phyloP scores from a whole-genome alignment of 2,113 vertebrate genomes.

The Lampris incognitus region DNA sequence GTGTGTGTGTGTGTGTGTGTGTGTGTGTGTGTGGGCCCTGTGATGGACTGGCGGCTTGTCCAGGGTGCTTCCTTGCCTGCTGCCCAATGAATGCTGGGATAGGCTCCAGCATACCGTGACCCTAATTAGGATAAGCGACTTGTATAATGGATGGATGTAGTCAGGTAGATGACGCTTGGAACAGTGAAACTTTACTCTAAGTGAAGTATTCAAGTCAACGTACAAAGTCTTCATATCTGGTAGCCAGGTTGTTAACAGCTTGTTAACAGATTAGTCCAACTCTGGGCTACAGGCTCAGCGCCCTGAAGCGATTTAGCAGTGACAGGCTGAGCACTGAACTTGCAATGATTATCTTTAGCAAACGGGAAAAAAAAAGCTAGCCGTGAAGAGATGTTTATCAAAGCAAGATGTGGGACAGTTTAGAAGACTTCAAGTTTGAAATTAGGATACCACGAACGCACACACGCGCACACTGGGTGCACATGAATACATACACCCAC shows the following conservation, averaged over 20 bases:
- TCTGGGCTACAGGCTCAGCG: slow-evolving; percentile 62
- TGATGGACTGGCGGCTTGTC: no score
- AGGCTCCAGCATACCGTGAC: no score
- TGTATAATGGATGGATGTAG: no score
- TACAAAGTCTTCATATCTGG: slow-evolving; percentile 43
- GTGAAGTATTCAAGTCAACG: slow-evolving; percentile 34
- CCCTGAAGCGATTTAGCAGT: slow-evolving; percentile 60
- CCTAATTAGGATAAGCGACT: no score
- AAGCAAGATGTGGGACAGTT: slow-evolving; percentile 43
- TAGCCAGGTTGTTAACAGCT: slow-evolving; percentile 65
- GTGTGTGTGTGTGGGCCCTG: no score
- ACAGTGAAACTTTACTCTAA: slow-evolving; percentile 35
- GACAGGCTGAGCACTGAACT: slow-evolving; percentile 57
- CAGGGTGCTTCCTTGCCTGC: no score
- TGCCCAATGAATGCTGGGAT: no score
- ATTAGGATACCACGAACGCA: slow-evolving; percentile 5
- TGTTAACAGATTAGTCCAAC: slow-evolving; percentile 68
- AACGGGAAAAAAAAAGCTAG: slow-evolving; percentile 28
- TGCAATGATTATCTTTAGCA: slow-evolving; percentile 68
- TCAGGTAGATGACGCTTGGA: no score
- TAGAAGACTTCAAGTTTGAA: slow-evolving; percentile 20
- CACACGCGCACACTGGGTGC: not conserved
- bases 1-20: no score
- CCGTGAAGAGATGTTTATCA: slow-evolving; percentile 57
- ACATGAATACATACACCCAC: not conserved